phyloP scores from a whole-genome alignment of 1,140 invertebrate genomes.

The Drosophila yakuba region DNA sequence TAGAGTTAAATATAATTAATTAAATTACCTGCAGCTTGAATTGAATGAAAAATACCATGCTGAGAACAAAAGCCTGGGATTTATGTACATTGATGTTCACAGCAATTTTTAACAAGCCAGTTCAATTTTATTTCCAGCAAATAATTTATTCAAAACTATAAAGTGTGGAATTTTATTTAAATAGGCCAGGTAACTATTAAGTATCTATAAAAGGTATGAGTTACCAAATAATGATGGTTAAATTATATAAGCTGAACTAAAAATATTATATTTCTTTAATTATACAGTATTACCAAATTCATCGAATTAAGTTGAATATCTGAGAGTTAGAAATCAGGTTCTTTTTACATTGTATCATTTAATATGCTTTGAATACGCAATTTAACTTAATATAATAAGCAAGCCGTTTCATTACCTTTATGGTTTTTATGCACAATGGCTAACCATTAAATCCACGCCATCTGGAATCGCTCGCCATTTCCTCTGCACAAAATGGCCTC shows the following conservation, averaged over 20 bases:
- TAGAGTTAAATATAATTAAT: conserved; percentile 8
- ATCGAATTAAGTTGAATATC: too few relatives aligned
- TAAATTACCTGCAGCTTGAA: neutral
- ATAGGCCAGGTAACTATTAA: too few relatives aligned
- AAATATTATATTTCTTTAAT: too few relatives aligned
- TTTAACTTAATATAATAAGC: conserved; percentile 2
- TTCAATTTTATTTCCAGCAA: neutral
- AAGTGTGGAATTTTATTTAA: neutral
- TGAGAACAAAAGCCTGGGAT: neutral
- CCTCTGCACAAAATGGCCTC: conserved; percentile 11
- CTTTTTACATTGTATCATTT: neutral
- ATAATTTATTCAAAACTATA: neutral
- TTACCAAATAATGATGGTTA: too few relatives aligned
- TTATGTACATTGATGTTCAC: neutral
- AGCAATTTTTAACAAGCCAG: neutral
- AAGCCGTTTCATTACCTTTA: neutral
- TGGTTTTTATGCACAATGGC: conserved; percentile 6
- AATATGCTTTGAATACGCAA: neutral
- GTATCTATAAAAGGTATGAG: too few relatives aligned
- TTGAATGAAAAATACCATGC: conserved; percentile 3
- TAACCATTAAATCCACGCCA: conserved; percentile 34
- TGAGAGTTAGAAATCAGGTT: too few relatives aligned
- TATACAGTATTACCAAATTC: too few relatives aligned
- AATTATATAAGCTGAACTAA: too few relatives aligned
- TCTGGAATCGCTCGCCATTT: conserved; percentile 32